These are phyloP conservation scores for Semotilus atromaculatus DNA, from an alignment of 2,797 vertebrate species.

Conservation along the genomic window DNA sequence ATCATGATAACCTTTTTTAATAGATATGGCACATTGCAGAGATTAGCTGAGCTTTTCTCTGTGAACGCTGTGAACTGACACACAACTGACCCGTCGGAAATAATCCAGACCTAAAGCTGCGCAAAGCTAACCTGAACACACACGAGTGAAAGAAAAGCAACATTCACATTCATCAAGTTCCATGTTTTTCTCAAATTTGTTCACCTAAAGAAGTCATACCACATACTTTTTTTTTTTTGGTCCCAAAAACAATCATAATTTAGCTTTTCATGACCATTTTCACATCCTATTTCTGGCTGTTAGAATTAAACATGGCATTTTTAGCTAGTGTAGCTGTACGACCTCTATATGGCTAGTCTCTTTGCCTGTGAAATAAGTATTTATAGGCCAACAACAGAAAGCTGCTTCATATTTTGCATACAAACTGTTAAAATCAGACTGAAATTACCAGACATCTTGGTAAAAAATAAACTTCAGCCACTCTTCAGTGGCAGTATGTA, in stretches of 20 bases:
- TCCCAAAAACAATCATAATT: not conserved
- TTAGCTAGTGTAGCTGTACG: not conserved
- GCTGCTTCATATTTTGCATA: not conserved
- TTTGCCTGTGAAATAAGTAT: not conserved
- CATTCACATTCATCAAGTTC: not conserved
- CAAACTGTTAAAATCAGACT: not conserved
- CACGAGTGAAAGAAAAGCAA: not conserved
- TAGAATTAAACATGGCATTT: not conserved
- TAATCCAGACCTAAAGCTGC: conserved; percentile 48
- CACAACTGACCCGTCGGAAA: conserved; percentile 51
- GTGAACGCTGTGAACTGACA: conserved; percentile 33
- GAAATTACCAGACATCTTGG: not conserved
- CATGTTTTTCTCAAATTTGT: not conserved
- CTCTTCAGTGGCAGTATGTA: not conserved
- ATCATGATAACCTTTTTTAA: conserved; percentile 52
- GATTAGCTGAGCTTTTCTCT: conserved; percentile 53
- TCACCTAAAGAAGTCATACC: not conserved
- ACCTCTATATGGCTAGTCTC: not conserved
- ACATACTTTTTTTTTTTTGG: not conserved
- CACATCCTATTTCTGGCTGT: not conserved
- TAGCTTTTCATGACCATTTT: not conserved
- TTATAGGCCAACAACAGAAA: not conserved
- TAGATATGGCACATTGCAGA: conserved; percentile 44
- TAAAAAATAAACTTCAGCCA: not conserved
- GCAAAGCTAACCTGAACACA: not conserved